Conservation (phyloP, 2,888 invertebrate genomes). For the Odontocerum albicorne region DNA sequence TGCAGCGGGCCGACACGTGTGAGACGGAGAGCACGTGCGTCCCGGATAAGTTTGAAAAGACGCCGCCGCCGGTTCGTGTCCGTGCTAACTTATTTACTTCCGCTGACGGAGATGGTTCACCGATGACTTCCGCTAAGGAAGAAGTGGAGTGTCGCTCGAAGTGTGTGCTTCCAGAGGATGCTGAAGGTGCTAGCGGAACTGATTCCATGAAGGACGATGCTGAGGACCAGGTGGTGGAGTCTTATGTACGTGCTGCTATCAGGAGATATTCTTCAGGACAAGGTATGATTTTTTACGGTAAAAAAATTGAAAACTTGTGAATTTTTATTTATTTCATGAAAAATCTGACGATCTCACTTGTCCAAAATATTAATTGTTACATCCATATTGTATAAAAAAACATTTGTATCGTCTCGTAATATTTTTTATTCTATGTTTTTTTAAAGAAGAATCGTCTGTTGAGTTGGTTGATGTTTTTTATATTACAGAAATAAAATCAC, state of each 20-base stretch:
- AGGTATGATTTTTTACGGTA: constrained; percentile 4
- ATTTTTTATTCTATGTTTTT: too few relatives aligned
- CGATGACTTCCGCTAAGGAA: constrained; percentile 8
- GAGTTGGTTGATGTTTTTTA: too few relatives aligned
- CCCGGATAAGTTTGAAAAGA: constrained; percentile 19
- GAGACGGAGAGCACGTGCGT: constrained; percentile 19
- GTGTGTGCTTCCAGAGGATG: constrained; percentile 4
- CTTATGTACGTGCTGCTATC: constrained; percentile 21
- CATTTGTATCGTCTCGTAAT: too few relatives aligned
- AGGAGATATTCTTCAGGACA: constrained; percentile 21
- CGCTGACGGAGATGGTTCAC: not conserved
- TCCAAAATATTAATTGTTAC: too few relatives aligned
- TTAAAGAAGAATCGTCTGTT: too few relatives aligned
- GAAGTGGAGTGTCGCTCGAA: constrained; percentile 11
- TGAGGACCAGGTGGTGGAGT: constrained; percentile 9
- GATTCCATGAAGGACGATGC: not conserved
- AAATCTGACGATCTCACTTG: too few relatives aligned
- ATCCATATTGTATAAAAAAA: too few relatives aligned
- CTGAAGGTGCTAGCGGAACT: constrained; percentile 3
- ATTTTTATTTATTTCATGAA: too few relatives aligned
- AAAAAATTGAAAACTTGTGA: too few relatives aligned
- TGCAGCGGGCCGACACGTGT: constrained; percentile 33
- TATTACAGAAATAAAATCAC: too few relatives aligned
- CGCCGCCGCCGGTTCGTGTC: constrained; percentile 10
- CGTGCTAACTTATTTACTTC: constrained; percentile 1